Percentiles rank a stretch among this genome's conserved stretches.
phyloP scores from a whole-genome alignment of 1,140 invertebrate genomes.

The Heterodera schachtii region DNA sequence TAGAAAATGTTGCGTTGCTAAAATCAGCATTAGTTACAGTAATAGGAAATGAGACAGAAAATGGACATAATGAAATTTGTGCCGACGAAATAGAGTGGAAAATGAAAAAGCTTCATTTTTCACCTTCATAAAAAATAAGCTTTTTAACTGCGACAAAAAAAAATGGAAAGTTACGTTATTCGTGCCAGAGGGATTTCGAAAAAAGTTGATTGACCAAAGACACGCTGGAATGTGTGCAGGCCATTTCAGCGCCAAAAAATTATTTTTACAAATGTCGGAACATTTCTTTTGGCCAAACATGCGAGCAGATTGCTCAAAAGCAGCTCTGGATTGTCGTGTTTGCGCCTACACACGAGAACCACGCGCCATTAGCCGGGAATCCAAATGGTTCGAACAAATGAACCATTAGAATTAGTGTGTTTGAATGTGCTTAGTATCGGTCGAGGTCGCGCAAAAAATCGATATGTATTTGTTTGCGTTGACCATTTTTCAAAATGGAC shows the following conservation, averaged over 20 bases:
- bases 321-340: background rate
- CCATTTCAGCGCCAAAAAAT: slow-evolving; percentile 17
- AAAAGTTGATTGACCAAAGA: slow-evolving; percentile 11
- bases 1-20: too few relatives aligned
- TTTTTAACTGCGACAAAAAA: background rate
- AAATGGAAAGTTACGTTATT: background rate
- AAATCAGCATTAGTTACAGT: too few relatives aligned
- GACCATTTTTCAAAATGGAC: background rate
- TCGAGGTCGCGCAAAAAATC: background rate
- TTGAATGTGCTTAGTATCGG: background rate
- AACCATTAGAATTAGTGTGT: slow-evolving; percentile 13
- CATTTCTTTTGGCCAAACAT: slow-evolving; percentile 23
- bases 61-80: too few relatives aligned
- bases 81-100: background rate
- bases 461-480: background rate
- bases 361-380: background rate
- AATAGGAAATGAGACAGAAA: too few relatives aligned
- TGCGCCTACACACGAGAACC: slow-evolving; percentile 10
- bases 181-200: slow-evolving; percentile 1
- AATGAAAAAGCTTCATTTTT: background rate
- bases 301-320: background rate
- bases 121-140: background rate
- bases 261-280: background rate
- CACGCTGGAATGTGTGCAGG: slow-evolving; percentile 14
- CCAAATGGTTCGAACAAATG: background rate